phyloP scores from a whole-genome alignment of 2,797 vertebrate genomes.

The Phrynocephalus vlangalii region DNA sequence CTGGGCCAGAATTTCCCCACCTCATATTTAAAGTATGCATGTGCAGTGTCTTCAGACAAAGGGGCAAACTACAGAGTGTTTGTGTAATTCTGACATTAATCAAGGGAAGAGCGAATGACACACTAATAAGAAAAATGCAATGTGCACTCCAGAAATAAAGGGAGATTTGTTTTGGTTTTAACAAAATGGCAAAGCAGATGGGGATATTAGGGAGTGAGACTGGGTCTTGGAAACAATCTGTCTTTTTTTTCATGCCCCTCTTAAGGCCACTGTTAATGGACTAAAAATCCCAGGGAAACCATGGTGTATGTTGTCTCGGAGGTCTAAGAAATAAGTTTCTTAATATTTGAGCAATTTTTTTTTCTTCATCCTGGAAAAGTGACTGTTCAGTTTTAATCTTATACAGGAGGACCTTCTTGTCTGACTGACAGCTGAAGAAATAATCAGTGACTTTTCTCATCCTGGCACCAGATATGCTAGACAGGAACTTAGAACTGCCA shows the following conservation, averaged over 20 bases:
- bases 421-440: conserved; percentile 37
- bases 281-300: too few relatives aligned
- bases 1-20: background rate
- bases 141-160: background rate
- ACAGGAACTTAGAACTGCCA: conserved; percentile 36
- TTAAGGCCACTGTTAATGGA: conserved; percentile 7
- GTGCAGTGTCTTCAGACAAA: too few relatives aligned
- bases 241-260: background rate
- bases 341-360: background rate
- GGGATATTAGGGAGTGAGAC: background rate
- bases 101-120: background rate
- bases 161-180: background rate
- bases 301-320: too few relatives aligned
- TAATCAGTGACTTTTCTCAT: conserved; percentile 36
- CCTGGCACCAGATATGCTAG: conserved; percentile 28
- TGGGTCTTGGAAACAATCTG: background rate
- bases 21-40: background rate
- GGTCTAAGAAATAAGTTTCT: background rate
- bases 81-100: background rate
- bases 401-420: conserved; percentile 3
- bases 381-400: conserved; percentile 20
- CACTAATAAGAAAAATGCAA: background rate
- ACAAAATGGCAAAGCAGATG: background rate
- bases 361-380: background rate
- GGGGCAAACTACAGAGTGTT: background rate